Conservation (phyloP, 2,113 vertebrate genomes). For the Centropristis striata region DNA sequence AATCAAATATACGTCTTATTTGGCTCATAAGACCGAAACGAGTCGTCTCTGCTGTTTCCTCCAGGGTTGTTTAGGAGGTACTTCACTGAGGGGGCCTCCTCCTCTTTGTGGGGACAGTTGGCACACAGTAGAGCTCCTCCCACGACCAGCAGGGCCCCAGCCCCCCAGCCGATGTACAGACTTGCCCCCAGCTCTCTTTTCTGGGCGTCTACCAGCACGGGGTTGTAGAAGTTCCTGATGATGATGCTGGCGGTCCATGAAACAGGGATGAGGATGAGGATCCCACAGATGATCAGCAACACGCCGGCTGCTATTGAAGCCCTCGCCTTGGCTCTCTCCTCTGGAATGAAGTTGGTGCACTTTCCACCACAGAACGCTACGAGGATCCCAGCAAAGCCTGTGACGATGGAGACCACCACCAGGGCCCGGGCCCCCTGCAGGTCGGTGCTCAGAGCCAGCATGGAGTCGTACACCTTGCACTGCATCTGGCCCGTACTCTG, state of each 20-base stretch:
- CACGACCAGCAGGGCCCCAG: constrained; percentile 84
- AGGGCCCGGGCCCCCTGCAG: constrained; percentile 83
- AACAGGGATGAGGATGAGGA: constrained; percentile 88
- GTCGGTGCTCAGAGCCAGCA: constrained; percentile 75
- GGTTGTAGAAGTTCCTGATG: constrained; percentile 91
- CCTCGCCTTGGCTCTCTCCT: constrained; percentile 86
- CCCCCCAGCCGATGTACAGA: constrained; percentile 91
- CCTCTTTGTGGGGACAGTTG: constrained; percentile 85
- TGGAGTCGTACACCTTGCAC: constrained; percentile 83
- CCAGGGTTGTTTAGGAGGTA: constrained; percentile 63
- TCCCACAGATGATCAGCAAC: constrained; percentile 86
- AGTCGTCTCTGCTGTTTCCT: constrained; percentile 35
- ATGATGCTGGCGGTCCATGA: constrained; percentile 91
- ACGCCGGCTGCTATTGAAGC: constrained; percentile 85
- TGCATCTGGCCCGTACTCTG: constrained; percentile 85
- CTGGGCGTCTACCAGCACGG: constrained; percentile 55
- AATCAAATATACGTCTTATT: constrained; percentile 81
- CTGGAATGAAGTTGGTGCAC: constrained; percentile 93
- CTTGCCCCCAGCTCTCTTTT: constrained; percentile 86
- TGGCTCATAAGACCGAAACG: constrained; percentile 30
- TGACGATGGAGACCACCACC: constrained; percentile 86
- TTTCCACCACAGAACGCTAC: constrained; percentile 81
- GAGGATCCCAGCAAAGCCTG: constrained; percentile 75
- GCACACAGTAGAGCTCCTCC: constrained; percentile 90
- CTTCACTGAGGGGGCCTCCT: constrained; percentile 63